Evolutionary conservation across 2,888 invertebrate genomes (phyloP), one percentile per base, ranked within the genome.

Genomic region (Netelia virgata): DNA sequence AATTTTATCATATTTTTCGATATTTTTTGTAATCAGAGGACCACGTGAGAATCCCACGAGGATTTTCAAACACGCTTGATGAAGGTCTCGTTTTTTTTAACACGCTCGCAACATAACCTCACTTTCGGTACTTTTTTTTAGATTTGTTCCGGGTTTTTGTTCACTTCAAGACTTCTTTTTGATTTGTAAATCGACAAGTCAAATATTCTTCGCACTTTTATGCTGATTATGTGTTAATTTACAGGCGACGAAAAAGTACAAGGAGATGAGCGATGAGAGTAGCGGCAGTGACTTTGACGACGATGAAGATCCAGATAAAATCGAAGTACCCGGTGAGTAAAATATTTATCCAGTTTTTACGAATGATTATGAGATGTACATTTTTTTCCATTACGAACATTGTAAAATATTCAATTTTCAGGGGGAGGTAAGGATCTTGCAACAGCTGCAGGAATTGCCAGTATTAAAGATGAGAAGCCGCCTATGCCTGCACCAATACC

Each of bases 271-370:
- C 82, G 94, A 95, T 86, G 95, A 95, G 88, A 94, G 95, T 85
- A 93, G 93, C 78, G 96, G 95, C 63, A 96, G 95, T 50, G 97
- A 97, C 92, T 97, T 97, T 91, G 97, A 97, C 92, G 97, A 97
- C 90, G 97, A 97, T 93, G 97, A 97, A 90, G 98, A 98, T 95
- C 98, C 98, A 80, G 98, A 98, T 94, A 97, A 97, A 94, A 96
- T 97, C 94, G 97, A 97, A 95, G 97, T 98, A 63, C 98, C 98
- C 93, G 98, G 97, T 97, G 94, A 94, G 93, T 91, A 16, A 10
- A 57, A 41, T 64, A 11, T 57, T 55, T 61, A 20, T 43, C 63
- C 9, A n/a, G 23, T 61, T 43, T 18, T 50, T 53, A 41, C 8
- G 18, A 16, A 57, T 3, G 3, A 28, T 28, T 28, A 28, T 28